These are phyloP conservation scores for Tetramorium bicarinatum DNA, from an alignment of 2,888 invertebrate genomes.

Conservation along the genomic window DNA sequence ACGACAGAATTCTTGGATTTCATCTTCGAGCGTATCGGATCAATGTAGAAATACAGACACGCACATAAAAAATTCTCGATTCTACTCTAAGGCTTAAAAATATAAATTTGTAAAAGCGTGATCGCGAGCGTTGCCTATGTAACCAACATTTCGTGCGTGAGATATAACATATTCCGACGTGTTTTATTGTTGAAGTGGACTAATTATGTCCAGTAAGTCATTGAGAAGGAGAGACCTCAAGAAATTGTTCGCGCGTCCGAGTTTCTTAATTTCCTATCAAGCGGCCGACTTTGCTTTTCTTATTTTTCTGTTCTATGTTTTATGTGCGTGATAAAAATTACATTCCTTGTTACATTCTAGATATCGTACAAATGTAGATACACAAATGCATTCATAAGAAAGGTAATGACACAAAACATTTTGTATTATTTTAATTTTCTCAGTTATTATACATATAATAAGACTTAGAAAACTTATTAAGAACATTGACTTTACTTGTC, in stretches of 20 bases:
- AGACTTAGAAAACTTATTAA: not conserved
- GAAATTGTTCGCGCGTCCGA: not conserved
- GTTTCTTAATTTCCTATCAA: not conserved
- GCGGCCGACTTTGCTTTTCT: not conserved
- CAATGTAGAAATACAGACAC: not conserved
- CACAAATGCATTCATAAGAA: not conserved
- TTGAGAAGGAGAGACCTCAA: not conserved
- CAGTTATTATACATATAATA: not conserved
- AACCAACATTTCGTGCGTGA: not conserved
- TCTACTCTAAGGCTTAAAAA: not conserved
- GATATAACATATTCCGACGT: not conserved
- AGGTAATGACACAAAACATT: not conserved
- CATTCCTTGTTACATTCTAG: not conserved
- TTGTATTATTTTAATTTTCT: not conserved
- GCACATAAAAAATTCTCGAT: not conserved
- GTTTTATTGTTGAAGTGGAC: not conserved
- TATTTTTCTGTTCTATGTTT: not conserved
- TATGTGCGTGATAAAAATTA: not conserved
- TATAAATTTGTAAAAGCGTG: not conserved
- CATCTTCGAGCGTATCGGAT: not conserved
- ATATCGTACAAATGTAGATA: not conserved
- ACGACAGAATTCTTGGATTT: slow-evolving; percentile 15
- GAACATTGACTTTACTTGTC: not conserved
- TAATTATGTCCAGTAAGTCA: not conserved
- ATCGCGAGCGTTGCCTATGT: not conserved